phyloP scores from a whole-genome alignment of 2,797 vertebrate species.

The Rhinella marina region DNA sequence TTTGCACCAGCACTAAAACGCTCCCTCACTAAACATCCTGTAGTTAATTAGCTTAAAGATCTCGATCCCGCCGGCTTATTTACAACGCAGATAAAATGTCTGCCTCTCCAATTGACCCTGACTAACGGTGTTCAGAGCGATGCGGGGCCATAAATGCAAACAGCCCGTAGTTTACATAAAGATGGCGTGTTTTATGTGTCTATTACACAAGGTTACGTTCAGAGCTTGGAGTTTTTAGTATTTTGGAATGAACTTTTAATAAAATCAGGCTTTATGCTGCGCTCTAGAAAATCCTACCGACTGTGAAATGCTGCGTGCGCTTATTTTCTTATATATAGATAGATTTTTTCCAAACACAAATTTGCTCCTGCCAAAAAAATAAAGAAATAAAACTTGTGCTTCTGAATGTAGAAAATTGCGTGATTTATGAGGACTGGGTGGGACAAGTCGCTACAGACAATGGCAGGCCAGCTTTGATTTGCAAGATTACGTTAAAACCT shows the following conservation, averaged over 20 bases:
- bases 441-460: slow-evolving; percentile 57
- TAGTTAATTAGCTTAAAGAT: slow-evolving; percentile 38
- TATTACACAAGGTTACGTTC: slow-evolving; percentile 25
- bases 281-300: slow-evolving; percentile 12
- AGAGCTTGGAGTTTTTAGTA: slow-evolving; percentile 42
- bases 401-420: slow-evolving; percentile 55
- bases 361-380: slow-evolving; percentile 60
- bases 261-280: slow-evolving; percentile 61
- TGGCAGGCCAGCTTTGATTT: slow-evolving; percentile 67
- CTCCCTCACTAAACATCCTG: neutral
- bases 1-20: neutral
- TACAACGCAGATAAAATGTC: slow-evolving; percentile 38
- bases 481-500: slow-evolving; percentile 70
- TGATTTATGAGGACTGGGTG: slow-evolving; percentile 59
- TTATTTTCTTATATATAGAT: slow-evolving; percentile 18
- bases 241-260: slow-evolving; percentile 57
- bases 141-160: slow-evolving; percentile 28
- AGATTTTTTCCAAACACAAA: neutral
- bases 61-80: slow-evolving; percentile 18
- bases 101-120: slow-evolving; percentile 51
- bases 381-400: neutral
- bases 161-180: slow-evolving; percentile 46
- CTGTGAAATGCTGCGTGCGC: slow-evolving; percentile 1
- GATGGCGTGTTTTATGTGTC: slow-evolving; percentile 40
- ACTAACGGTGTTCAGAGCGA: slow-evolving; percentile 26